Evolutionary conservation across 2,888 invertebrate genomes (phyloP), one percentile per base, ranked within the genome.

Genomic region (Hetaerina titia): DNA sequence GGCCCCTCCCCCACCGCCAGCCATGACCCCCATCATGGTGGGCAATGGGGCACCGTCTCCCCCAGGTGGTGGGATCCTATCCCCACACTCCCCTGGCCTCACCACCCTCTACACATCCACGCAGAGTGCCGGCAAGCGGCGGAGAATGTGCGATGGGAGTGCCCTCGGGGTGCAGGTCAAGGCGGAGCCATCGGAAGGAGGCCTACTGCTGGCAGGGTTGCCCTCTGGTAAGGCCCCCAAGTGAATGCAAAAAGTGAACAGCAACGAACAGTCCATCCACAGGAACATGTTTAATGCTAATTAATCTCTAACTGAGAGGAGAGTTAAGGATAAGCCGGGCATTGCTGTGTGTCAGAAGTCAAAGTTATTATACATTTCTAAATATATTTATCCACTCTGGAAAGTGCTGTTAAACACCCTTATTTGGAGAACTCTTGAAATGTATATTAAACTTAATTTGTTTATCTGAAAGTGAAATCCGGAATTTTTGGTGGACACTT

Each of bases 141-240:
- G 98, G 96, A 98, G 98, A 96, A 97, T 98, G 95, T 98, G 98
- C 15, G 92, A 92, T 13, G 92, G 92, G 56, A 69, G 92, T n/a
- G n/a, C 69, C 11, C 45, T 69, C 69, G 60, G 69, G 2, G 92
- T 92, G 45, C 92, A 92, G 74, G 92, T 92, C 92, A 92, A 92
- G 69, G 92, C 92, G 15, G 92, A 92, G 56, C 92, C 92, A 6
- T 92, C 92, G 56, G 92, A 92, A 22, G 64, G 45, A 25, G 56
- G 69, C 31, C 45, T 92, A 22, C 90, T 90, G 22, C 92, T 92
- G 56, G 92, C 92, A 92, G 92, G 92, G 56, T 31, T 92, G 56
- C 92, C 92, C 8, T 56, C 69, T 74, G 74, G 92, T 92, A 19
- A 69, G 92, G 45, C 60, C 17, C 60, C 17, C 17, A 5, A 4